Evolutionary conservation across 2,113 vertebrate genomes (phyloP), one percentile per base, ranked within the genome.

Genomic region (Motacilla alba): DNA sequence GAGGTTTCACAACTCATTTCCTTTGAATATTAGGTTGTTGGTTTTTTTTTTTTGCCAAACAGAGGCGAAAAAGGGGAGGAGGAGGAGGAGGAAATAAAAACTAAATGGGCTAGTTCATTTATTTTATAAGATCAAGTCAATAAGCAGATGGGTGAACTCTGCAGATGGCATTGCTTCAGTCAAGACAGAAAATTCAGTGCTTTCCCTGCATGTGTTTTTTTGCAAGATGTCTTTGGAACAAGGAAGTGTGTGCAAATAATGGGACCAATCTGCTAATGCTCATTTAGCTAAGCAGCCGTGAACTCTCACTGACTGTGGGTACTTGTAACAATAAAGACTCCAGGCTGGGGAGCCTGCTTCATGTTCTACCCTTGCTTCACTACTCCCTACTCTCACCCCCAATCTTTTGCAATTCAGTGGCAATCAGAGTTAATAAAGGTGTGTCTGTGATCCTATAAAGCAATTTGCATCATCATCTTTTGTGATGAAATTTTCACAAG

Each of bases 361-460:
- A 11, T 86, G 43, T 80, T 66, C 53, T 90, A 30, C 13, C 30
- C 35, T 92, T 92, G 82, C 79, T 86, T 89, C 80, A 72, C 24
- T 89, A 59, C 26, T 94, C 66, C 41, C 31, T 81, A 16, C 69
- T 92, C 67, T 86, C 52, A 69, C 16, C 78, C 44, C 62, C 3
- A 1, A 75, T 78, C 80, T 96, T 96, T 96, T 93, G 93, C 92
- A 97, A 95, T 78, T 83, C 64, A 50, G 64, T 93, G 88, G 78
- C 94, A 95, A 95, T 74, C 84, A 78, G 39, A 93, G 46, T 93
- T 96, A 96, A 86, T 82, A 96, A 92, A 95, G 95, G 96, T 76
- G 94, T 92, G 90, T 79, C 90, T 69, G 52, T 86, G 92, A 64
- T 86, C 66, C 90, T 94, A 5, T 60, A 96, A 91, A 74, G 69